Percentiles rank a stretch among this genome's conserved stretches.
Conservation (phyloP, 2,113 vertebrate genomes). For the Cephalopholis sonnerati region DNA sequence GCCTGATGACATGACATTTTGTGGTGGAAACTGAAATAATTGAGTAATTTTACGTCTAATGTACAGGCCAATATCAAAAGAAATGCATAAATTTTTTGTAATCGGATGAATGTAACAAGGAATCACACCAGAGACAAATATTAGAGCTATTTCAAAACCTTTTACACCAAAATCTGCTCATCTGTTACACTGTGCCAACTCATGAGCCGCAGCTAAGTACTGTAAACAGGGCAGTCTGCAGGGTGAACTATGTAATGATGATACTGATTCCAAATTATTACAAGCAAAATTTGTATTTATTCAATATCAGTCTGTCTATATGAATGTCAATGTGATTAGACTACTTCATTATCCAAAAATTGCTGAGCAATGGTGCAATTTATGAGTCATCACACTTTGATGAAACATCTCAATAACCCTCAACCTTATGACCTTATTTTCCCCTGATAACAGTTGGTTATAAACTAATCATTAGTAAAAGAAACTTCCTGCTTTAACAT, state of each 20-base stretch:
- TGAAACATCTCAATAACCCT: neutral
- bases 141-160: neutral
- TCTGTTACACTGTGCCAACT: neutral
- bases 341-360: too few relatives aligned
- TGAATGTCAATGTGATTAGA: too few relatives aligned
- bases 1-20: neutral
- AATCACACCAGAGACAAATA: neutral
- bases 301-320: neutral
- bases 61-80: too few relatives aligned
- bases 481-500: neutral
- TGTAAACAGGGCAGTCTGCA: constrained; percentile 45
- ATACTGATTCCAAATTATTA: neutral
- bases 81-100: neutral
- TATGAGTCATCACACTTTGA: too few relatives aligned
- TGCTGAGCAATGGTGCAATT: too few relatives aligned
- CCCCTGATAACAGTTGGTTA: neutral
- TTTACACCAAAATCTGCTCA: neutral
- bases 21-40: neutral
- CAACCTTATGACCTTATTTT: too few relatives aligned
- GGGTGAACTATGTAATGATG: constrained; percentile 32
- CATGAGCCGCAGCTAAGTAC: neutral
- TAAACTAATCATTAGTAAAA: neutral
- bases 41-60: too few relatives aligned
- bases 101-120: neutral
- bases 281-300: neutral